Base-by-base conservation (phyloP, 2,113 vertebrate species). In the Miniopterus natalensis region DNA sequence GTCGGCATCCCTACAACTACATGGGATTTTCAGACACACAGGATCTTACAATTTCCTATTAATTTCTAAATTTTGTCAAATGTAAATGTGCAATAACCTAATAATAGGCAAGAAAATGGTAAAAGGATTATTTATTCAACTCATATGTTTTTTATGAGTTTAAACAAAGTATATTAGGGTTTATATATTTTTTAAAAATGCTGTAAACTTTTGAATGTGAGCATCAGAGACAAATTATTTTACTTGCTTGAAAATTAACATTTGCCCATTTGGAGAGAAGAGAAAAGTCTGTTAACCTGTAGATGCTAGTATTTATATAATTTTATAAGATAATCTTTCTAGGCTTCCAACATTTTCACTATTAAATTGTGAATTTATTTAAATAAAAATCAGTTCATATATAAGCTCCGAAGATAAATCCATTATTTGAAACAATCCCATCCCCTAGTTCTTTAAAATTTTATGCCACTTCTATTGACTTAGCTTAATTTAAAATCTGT, bases 401-500 rank as follows among this genome's bases (percentile, higher is more conserved):
- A 45, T 84, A 36, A 73, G 18, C 14, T 73, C 2, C 79, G 25
- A 71, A 88, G 88, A 73, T 47, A 47, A 49, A 42, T 61, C 49
- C 8, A 51, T 66, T 77, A 29, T 74, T 86, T 57, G 36, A 78
- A 74, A 47, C 6, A 49, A 49, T 83, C 29, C 7, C 51, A 18
- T 73, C 49, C 11, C 13, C n/a, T 59, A 51, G n/a, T 71, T 65
- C 59, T 90, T 92, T 84, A 95, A 92, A 78, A 65, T 94, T 18
- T 23, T 81, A 45, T 47, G n/a, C 42, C 23, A 84, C 27, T 95
- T 84, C n/a, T 70, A 25, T 84, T 94, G 27, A 74, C 23, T 92
- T 77, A 59, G 88, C 23, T 83, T 92, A 81, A 85, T 96, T 96
- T 87, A 90, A 97, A 95, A 92, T 84, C 80, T 75, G 61, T 87